Evolutionary conservation across 2,888 invertebrate species (phyloP).

Genomic region (Eupsilia transversa): DNA sequence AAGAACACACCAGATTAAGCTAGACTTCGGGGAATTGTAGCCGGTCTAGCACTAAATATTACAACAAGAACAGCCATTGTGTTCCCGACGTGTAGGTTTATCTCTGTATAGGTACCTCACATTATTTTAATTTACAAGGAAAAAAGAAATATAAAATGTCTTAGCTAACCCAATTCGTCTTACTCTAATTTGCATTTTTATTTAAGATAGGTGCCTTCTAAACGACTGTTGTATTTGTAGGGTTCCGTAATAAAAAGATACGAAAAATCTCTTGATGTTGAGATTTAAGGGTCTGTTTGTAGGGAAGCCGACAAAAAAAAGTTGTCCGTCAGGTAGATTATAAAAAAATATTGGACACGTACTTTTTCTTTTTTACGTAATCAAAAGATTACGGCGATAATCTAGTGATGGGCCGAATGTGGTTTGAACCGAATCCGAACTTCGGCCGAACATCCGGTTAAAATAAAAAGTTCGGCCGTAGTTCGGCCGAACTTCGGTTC

Average conservation of each 20-base stretch:
- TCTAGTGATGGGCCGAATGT: too few species aligned
- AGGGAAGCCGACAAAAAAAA: too few species aligned
- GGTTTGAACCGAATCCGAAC: too few species aligned
- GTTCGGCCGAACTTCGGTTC: too few species aligned
- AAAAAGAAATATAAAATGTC: conserved; percentile 58
- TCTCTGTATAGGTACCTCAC: conserved; percentile 33
- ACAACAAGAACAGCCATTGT: conserved; percentile 63
- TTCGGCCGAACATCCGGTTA: too few species aligned
- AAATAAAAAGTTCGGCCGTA: too few species aligned
- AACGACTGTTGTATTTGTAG: conserved; percentile 59
- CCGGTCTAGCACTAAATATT: conserved; percentile 66
- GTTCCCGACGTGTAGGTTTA: conserved; percentile 49
- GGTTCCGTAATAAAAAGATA: conserved; percentile 49
- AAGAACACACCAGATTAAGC: conserved; percentile 65
- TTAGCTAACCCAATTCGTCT: conserved; percentile 62
- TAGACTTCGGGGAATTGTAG: conserved; percentile 65
- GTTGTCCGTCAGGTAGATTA: too few species aligned
- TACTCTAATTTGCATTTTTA: conserved; percentile 64
- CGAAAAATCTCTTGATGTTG: conserved; percentile 63
- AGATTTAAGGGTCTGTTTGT: conserved; percentile 23
- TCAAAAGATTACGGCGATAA: too few species aligned
- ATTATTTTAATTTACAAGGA: conserved; percentile 61
- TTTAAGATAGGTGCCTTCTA: conserved; percentile 60
- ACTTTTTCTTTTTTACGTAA: too few species aligned
- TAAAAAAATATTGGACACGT: too few species aligned